Percentiles rank a stretch among this genome's conserved stretches.
Conservation (phyloP, 2,797 vertebrate species). For the Scleropages formosus region DNA sequence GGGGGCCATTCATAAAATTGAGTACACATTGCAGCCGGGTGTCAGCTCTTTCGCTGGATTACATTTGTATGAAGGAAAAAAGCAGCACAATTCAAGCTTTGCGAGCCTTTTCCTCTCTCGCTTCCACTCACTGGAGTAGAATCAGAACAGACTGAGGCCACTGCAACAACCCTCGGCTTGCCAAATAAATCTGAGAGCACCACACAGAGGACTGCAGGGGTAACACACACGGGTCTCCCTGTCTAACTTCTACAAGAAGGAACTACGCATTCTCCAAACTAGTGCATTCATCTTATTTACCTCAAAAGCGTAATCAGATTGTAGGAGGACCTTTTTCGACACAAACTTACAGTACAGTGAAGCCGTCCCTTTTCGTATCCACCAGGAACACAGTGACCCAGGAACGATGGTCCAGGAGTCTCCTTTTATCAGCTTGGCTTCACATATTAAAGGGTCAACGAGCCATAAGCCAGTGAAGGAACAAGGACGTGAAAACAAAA, state of each 20-base stretch:
- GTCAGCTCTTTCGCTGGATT: conserved; percentile 50
- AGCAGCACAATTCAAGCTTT: conserved; percentile 54
- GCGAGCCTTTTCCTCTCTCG: conserved; percentile 43
- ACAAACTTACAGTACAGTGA: not conserved
- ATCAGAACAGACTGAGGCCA: conserved; percentile 19
- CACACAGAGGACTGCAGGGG: conserved; percentile 57
- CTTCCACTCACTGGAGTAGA: conserved; percentile 36
- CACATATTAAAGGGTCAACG: conserved; percentile 7
- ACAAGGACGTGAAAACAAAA: conserved; percentile 7
- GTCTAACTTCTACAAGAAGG: conserved; percentile 19
- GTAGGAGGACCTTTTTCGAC: not conserved
- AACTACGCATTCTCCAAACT: conserved; percentile 34
- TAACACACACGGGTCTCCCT: conserved; percentile 32
- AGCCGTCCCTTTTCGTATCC: not conserved
- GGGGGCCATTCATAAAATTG: conserved; percentile 65
- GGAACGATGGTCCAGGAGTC: too few relatives aligned
- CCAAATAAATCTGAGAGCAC: conserved; percentile 65
- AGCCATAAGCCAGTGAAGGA: conserved; percentile 1
- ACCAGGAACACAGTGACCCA: not conserved
- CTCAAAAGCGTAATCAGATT: not conserved
- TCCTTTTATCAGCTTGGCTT: not conserved
- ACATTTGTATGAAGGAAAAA: conserved; percentile 61
- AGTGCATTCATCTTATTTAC: conserved; percentile 37
- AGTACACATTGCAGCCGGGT: conserved; percentile 50
- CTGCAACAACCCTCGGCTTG: conserved; percentile 20